Conservation (phyloP, 2,888 invertebrate genomes). For the Drosophila helvetica region DNA sequence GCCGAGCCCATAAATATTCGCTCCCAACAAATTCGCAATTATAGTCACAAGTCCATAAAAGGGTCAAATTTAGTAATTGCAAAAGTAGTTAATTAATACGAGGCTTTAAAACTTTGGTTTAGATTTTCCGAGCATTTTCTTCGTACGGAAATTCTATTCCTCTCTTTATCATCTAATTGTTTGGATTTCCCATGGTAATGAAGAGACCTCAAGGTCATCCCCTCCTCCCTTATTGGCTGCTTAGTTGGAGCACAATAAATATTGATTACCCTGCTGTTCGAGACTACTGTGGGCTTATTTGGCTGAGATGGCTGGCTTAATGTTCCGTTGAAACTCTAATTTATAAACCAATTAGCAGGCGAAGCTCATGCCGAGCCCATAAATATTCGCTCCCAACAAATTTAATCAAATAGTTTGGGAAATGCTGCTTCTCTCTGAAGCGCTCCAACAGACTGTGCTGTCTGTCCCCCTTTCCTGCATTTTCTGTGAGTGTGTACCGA, state of each 20-base stretch:
- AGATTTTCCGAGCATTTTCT: neutral
- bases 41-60: too few relatives aligned
- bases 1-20: slow-evolving; percentile 60
- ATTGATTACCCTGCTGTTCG: slow-evolving; percentile 64
- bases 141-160: neutral
- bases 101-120: too few relatives aligned
- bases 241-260: slow-evolving; percentile 54
- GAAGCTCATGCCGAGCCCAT: slow-evolving; percentile 59
- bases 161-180: neutral
- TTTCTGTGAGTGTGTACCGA: neutral
- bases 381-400: slow-evolving; percentile 64
- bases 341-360: slow-evolving; percentile 75
- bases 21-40: slow-evolving; percentile 65
- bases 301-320: slow-evolving; percentile 68
- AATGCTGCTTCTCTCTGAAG: neutral
- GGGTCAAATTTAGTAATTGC: too few relatives aligned
- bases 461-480: neutral
- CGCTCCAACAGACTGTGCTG: slow-evolving; percentile 2
- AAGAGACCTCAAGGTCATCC: neutral
- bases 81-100: neutral
- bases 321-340: slow-evolving; percentile 71
- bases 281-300: slow-evolving; percentile 63
- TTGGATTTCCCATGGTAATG: neutral
- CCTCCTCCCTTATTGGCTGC: neutral
- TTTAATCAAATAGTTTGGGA: slow-evolving; percentile 59